Base-by-base conservation (phyloP, 2,888 invertebrate species). In the Plemyria rubiginata region DNA sequence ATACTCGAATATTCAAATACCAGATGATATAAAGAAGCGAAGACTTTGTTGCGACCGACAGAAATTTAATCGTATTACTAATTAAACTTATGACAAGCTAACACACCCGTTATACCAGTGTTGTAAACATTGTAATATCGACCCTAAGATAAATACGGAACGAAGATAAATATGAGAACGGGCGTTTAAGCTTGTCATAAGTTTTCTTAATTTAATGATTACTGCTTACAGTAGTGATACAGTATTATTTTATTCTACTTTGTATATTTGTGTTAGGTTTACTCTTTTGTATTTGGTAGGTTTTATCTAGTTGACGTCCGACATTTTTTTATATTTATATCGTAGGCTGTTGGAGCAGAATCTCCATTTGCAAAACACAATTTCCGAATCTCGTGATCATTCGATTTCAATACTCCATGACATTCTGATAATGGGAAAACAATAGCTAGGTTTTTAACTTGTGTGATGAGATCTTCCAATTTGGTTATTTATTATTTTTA, bases 241-340 rank as follows among this genome's bases (percentile, higher is more conserved):
- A 91, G 90, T 92, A 92, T 92, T 92, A 92, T 91, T 91, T 89
- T 87, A 87, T 87, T 84, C 85, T 85, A 86, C 77, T 85, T 81
- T 91, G 90, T 90, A 92, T 85, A 90, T 88, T 84, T 80, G 79
- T 83, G 71, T 88, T 89, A 89, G 89, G 80, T 80, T 82, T 86
- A 86, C 79, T 78, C 78, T 80, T 81, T 75, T 83, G 80, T 80
- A 11, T 83, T 80, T 79, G 69, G 75, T 87, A 86, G 82, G 80
- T 86, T 82, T 79, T 85, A 84, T 78, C 70, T 84, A 82, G 77
- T 80, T 84, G 82, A 84, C 83, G 65, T 70, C 68, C 68, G 67
- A 70, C 57, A n/a, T 71, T 68, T 67, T 65, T 68, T 65, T 68
- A 59, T 54, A 52, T 62, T 52, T 60, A 60, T 66, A 54, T 43